Evolutionary conservation across 2,797 vertebrate genomes (phyloP), one percentile per base, ranked within the genome.

Genomic region (Myotis vivesi): DNA sequence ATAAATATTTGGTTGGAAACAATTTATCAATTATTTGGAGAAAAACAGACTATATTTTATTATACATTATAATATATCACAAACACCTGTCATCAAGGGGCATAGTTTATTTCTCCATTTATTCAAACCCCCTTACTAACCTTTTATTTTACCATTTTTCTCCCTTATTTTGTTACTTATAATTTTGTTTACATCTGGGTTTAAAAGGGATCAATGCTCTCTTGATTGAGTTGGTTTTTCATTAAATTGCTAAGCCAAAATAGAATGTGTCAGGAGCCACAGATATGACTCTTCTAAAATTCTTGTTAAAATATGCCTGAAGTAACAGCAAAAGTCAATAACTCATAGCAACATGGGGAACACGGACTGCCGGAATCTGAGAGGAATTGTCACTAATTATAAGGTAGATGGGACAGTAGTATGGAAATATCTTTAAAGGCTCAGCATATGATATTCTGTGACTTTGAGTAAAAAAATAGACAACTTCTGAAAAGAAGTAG

Each of bases 221-320:
- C 9, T 87, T 91, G 69, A 91, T 59, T 92, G 64, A 33, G 6
- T 44, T 87, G 72, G 16, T 55, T 93, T 92, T 96, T 38, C 81
- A 96, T 82, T 89, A 85, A 82, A 82, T 44, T 92, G 44, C 57
- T 88, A 89, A 95, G 84, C 33, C 36, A 85, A 92, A 93, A 90
- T 79, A 85, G 51, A 94, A 89, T 88, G 81, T 83, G 28, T 85
- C 71, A 77, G 68, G 64, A 88, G 10, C 16, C 64, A 75, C 77
- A 6, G 13, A 66, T 59, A 62, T 22, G 69, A 59, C 22, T 77
- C 12, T 82, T 95, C 46, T 80, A 51, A 93, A 93, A 86, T 66
- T 57, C 85, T 96, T 82, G 90, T 96, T 97, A 96, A 93, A 96
- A 95, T 80, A 79, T 93, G 49, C 77, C 95, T 86, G 55, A 90